Evolutionary conservation across 1,140 invertebrate species (phyloP).

Genomic region (Aphis craccivora): DNA sequence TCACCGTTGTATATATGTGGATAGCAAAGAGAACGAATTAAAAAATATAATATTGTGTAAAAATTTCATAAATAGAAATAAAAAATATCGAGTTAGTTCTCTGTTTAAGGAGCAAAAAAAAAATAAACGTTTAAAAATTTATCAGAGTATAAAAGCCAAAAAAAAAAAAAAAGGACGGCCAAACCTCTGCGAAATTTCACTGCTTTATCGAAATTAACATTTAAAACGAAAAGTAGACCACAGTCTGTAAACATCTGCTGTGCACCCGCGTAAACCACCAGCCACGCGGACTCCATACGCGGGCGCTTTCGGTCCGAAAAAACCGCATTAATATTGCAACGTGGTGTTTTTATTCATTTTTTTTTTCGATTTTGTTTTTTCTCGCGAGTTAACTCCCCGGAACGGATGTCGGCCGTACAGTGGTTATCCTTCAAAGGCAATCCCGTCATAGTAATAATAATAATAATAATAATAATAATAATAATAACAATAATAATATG

Average conservation of each 20-base stretch:
- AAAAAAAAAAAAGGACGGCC: background rate
- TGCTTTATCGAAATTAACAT: slow-evolving; percentile 53
- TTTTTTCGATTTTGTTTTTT: background rate
- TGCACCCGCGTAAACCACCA: background rate
- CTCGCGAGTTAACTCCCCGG: background rate
- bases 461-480: background rate
- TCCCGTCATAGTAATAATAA: slow-evolving; percentile 14
- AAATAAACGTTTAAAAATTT: background rate
- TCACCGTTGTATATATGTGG: background rate
- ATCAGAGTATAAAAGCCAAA: background rate
- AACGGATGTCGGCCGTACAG: background rate
- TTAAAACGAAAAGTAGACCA: slow-evolving; percentile 48
- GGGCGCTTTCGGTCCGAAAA: background rate
- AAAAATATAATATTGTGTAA: background rate
- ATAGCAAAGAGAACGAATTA: background rate
- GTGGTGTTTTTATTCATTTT: background rate
- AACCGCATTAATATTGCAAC: slow-evolving; percentile 41
- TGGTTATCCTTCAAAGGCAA: background rate
- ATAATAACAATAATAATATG: background rate
- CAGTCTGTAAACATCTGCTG: slow-evolving; percentile 31
- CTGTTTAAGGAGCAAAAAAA: background rate
- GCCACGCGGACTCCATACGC: background rate
- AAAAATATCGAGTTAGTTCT: background rate
- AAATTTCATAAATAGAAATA: too few species aligned
- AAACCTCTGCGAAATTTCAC: slow-evolving; percentile 12